Conservation (phyloP, 2,113 vertebrate genomes). For the Pelusios castaneus region DNA sequence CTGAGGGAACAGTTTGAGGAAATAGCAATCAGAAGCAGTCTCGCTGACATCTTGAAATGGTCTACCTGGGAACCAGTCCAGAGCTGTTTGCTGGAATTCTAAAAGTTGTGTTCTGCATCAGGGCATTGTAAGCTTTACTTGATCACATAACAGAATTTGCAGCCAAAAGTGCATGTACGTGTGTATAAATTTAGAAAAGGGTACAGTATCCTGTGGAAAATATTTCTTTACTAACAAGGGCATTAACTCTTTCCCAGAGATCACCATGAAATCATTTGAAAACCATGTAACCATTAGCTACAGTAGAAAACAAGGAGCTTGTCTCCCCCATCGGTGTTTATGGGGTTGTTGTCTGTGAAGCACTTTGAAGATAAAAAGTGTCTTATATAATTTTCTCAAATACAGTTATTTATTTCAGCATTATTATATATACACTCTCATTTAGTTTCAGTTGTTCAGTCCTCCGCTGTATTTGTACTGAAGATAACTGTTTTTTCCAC, state of each 20-base stretch:
- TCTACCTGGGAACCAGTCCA: neutral
- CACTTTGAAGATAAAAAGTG: neutral
- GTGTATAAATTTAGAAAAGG: neutral
- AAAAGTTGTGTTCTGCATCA: neutral
- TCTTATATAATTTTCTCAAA: neutral
- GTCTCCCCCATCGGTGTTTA: neutral
- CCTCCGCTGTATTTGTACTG: neutral
- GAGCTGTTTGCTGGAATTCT: neutral
- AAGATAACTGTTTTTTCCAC: neutral
- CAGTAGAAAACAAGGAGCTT: neutral
- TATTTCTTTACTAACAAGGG: neutral
- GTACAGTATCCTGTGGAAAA: neutral
- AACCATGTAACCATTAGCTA: neutral
- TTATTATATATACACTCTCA: neutral
- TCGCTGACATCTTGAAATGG: slow-evolving; percentile 16
- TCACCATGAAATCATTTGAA: neutral
- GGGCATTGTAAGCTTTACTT: neutral
- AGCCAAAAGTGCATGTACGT: neutral
- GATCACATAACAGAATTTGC: neutral
- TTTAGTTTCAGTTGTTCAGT: neutral
- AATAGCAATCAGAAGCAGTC: neutral
- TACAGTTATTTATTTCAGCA: neutral
- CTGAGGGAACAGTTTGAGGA: neutral
- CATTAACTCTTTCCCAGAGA: neutral
- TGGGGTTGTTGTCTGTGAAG: neutral